phyloP scores from a whole-genome alignment of 2,113 vertebrate genomes.

The Spea multiplicata region DNA sequence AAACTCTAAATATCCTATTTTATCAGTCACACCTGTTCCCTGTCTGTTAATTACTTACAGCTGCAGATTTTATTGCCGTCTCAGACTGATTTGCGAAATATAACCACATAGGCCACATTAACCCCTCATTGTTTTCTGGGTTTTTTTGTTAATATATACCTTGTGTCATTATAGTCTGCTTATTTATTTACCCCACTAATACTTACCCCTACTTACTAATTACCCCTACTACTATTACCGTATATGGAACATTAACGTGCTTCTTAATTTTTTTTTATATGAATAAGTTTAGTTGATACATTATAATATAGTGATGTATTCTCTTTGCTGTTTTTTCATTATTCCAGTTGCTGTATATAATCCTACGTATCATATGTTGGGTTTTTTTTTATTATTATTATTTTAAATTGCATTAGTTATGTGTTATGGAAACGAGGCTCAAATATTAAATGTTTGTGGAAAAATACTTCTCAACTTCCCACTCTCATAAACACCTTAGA shows the following conservation, averaged over 20 bases:
- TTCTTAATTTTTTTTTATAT: no score
- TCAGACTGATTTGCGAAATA: background rate
- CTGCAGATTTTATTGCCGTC: constrained; percentile 2
- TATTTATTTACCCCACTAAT: background rate
- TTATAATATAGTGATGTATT: no score
- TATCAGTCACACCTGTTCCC: constrained; percentile 7
- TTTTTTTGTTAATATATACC: background rate
- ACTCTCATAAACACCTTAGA: constrained; percentile 35
- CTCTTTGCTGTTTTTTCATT: no score
- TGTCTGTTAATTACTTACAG: constrained; percentile 8
- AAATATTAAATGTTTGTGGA: constrained; percentile 38
- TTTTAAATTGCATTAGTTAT: constrained; percentile 8
- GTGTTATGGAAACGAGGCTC: background rate
- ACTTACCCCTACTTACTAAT: constrained; percentile 7
- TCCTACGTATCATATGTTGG: background rate
- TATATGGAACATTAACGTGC: constrained; percentile 2
- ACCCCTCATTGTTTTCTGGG: background rate
- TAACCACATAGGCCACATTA: background rate
- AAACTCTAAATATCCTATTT: background rate
- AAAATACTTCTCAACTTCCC: constrained; percentile 34
- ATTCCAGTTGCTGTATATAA: no score
- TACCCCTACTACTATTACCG: no score
- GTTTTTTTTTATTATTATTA: constrained; percentile 8
- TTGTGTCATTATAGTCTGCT: background rate
- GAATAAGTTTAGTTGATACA: no score